Evolutionary conservation across 2,888 invertebrate species (phyloP), one percentile per base, ranked within the genome.

Genomic region (Conops quadrifasciatus): DNA sequence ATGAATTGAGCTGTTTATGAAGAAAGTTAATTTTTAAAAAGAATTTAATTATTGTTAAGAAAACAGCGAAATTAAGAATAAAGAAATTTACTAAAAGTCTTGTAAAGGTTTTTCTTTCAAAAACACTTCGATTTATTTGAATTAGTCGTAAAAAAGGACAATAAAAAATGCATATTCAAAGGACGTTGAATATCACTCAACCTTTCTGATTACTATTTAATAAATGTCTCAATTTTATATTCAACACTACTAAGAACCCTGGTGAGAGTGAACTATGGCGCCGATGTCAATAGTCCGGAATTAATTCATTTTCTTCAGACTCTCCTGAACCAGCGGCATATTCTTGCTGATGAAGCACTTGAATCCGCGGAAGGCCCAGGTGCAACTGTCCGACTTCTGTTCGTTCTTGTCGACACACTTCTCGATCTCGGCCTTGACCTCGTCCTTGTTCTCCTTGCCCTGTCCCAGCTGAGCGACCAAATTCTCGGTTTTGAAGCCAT

Each of bases 291-390:
- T 9, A 36, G 36, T 9, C 36, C 36, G 36, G 9, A 36, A 36
- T 24, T 67, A 58, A 43, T 56, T 58, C 45, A 4, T 9, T 36
- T 67, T 67, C 67, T 84, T 83, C 71, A 85, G 78, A 76, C 84
- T 85, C 65, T 84, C 81, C 78, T 85, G 84, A 59, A 86, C 85
- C 65, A 85, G 76, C 15, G 84, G 80, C 76, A 85, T 75, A 73
- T 85, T 84, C 80, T 86, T 85, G 79, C 80, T 78, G 53, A 85
- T 80, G 80, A 86, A 85, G 72, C 86, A 86, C 77, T 83, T 84
- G 75, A 86, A 85, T 77, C 85, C 85, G 58, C 85, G 83, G 75
- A 80, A 86, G 26, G 81, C 85, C 86, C 86, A 86, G 71, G 80
- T 73, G 73, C 81, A 84, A 30, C 82, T 78, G 70, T 81, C 80